These are phyloP conservation scores for Tragelaphus imberbis DNA, from an alignment of 2,113 vertebrate genomes.

Conservation along the genomic window DNA sequence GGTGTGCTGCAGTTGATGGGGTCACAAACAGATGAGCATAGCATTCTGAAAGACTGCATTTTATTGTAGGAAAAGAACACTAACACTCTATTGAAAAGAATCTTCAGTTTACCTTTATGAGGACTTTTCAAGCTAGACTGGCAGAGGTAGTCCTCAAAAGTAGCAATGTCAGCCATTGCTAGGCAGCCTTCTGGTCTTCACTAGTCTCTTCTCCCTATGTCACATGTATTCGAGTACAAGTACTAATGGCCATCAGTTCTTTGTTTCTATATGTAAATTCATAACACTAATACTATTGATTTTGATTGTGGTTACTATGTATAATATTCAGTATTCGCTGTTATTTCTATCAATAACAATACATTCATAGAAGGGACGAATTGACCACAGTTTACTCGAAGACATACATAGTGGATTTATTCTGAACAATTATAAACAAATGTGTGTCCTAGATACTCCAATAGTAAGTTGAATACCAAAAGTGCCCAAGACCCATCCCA, in stretches of 20 bases:
- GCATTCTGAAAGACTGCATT: background rate
- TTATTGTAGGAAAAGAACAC: background rate
- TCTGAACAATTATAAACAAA: background rate
- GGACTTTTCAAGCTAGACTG: background rate
- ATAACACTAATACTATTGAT: background rate
- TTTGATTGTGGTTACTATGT: background rate
- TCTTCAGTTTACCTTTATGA: background rate
- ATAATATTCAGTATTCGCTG: background rate
- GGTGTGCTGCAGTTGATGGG: background rate
- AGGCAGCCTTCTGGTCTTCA: background rate
- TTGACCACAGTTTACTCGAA: background rate
- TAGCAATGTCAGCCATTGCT: background rate
- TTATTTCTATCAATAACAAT: background rate
- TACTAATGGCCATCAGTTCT: background rate
- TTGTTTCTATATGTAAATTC: background rate
- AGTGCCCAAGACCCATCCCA: background rate
- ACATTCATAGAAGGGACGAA: background rate
- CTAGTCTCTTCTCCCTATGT: background rate
- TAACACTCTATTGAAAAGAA: background rate
- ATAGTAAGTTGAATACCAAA: background rate
- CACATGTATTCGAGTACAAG: background rate
- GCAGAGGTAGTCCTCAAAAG: background rate
- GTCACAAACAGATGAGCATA: background rate
- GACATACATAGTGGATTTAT: background rate
- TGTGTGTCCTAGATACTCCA: background rate